phyloP scores from a whole-genome alignment of 2,113 vertebrate species.

The Agelaius tricolor region DNA sequence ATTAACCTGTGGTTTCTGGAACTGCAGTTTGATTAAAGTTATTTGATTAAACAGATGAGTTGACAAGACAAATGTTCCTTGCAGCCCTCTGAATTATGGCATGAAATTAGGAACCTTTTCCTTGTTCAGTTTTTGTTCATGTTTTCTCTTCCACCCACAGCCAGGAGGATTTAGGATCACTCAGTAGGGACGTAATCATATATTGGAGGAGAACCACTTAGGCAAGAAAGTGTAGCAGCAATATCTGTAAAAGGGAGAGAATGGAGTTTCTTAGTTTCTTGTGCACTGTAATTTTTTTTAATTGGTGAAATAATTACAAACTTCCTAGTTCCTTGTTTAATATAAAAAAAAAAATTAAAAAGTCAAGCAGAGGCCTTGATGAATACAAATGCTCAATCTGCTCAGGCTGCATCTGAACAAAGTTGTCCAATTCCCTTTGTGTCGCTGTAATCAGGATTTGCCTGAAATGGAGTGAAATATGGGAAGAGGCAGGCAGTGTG shows the following conservation, averaged over 20 bases:
- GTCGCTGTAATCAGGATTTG: not conserved
- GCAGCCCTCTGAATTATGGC: not conserved
- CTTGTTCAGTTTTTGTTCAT: not conserved
- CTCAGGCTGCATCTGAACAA: not conserved
- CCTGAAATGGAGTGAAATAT: not conserved
- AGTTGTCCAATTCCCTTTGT: not conserved
- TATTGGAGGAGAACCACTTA: not conserved
- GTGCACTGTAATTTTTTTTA: not conserved
- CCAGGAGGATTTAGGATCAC: not conserved
- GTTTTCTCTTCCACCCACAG: not conserved
- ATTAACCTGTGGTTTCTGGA: constrained; percentile 18
- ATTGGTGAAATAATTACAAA: not conserved
- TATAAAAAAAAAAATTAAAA: not conserved
- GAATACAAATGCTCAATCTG: not conserved
- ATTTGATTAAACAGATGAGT: constrained; percentile 6
- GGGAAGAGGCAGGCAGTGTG: not conserved
- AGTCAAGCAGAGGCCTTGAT: not conserved
- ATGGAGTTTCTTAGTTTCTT: not conserved
- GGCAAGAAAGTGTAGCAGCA: rapidly evolving
- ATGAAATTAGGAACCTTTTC: not conserved
- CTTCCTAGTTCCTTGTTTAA: not conserved
- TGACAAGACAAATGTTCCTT: not conserved
- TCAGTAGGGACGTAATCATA: not conserved
- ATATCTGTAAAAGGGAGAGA: not conserved
- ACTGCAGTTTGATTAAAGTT: constrained; percentile 27